phyloP scores from a whole-genome alignment of 1,140 invertebrate genomes.

The Leptinotarsa defecta region DNA sequence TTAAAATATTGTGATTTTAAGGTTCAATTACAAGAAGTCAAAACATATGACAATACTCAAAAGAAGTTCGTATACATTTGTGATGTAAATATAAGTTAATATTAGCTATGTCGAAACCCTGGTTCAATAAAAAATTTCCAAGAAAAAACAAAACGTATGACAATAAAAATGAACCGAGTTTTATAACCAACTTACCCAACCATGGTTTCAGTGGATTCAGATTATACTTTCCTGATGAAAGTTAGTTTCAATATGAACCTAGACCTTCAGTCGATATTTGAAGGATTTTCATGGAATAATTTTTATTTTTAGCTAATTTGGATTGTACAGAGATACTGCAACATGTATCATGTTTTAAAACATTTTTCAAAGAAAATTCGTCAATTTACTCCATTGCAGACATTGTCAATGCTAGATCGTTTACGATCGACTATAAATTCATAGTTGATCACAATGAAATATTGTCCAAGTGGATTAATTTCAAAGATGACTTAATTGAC shows the following conservation, averaged over 20 bases:
- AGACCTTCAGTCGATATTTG: not conserved
- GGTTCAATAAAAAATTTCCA: slow-evolving; percentile 16
- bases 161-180: slow-evolving; percentile 11
- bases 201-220: slow-evolving; percentile 17
- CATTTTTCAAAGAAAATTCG: slow-evolving; percentile 62
- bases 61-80: too few relatives aligned
- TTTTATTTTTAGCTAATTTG: slow-evolving; percentile 13
- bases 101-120: slow-evolving; percentile 10
- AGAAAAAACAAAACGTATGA: not conserved
- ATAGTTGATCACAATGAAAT: slow-evolving; percentile 67
- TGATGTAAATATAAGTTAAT: too few relatives aligned
- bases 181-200: slow-evolving; percentile 21
- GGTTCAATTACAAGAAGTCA: too few relatives aligned
- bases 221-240: slow-evolving; percentile 22
- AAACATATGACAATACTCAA: too few relatives aligned
- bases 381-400: slow-evolving; percentile 62
- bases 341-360: slow-evolving; percentile 62
- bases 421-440: slow-evolving; percentile 68
- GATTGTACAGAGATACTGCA: slow-evolving; percentile 53
- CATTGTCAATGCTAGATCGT: slow-evolving; percentile 66
- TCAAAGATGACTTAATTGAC: slow-evolving; percentile 68
- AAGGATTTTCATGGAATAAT: not conserved
- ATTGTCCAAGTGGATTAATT: slow-evolving; percentile 63
- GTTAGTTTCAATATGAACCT: slow-evolving; percentile 4
- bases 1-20: too few relatives aligned